Evolutionary conservation across 1,140 invertebrate species (phyloP), one percentile per base, ranked within the genome.

Genomic region (Trichonephila clavata): DNA sequence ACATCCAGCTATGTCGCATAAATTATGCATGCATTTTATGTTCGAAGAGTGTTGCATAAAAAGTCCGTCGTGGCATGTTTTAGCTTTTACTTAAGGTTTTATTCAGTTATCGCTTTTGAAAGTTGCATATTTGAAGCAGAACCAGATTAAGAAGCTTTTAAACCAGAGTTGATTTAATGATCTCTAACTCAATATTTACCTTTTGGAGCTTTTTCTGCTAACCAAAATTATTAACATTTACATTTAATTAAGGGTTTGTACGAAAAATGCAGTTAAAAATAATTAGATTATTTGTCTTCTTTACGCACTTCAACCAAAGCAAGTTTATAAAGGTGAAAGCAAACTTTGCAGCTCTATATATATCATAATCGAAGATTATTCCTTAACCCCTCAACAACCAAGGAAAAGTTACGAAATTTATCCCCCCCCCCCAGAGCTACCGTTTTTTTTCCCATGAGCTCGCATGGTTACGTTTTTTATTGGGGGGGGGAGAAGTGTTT

Each of bases 141-240:
- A 77, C 20, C 14, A 61, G 83, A 92, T 92, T 92, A 71, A 71
- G 83, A 71, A 71, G 83, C 91, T 92, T 86, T 92, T 92, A 86
- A 71, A 63, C 16, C 63, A n/a, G 2, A 1, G 21, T 32, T 57
- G n/a, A 92, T 92, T 86, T 86, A 92, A 92, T 86, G 83, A 92
- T 60, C 63, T 86, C 63, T 59, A 86, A 92, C 81, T 77, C 68
- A 86, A 91, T 91, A 13, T 32, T 91, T 59, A 24, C 61, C 39
- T 24, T 20, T 20, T 43, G 59, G 13, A 21, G 2, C 8, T 59
- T 39, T 77, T 90, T 90, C 7, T 5, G n/a, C 7, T 5, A 50
- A 57, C 24, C 50, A 57, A 71, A 86, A 86, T 92, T 86, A 86
- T 71, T 86, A 86, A 60, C 50, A 7, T 84, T 84, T 39, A 43